phyloP scores from a whole-genome alignment of 2,888 invertebrate species.

The Deilephila elpenor region DNA sequence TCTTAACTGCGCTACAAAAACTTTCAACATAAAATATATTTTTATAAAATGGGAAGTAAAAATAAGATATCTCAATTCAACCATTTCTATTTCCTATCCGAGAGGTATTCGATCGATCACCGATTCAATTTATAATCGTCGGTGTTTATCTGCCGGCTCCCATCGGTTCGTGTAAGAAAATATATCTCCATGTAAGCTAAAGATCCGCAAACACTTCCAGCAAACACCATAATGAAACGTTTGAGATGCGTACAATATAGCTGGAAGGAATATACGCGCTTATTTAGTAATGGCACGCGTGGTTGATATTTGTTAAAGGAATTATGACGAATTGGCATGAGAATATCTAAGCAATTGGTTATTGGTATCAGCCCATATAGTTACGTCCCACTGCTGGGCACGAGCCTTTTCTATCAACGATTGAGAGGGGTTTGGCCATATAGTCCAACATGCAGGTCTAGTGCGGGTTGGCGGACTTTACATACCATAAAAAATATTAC shows the following conservation, averaged over 20 bases:
- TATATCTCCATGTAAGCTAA: slow-evolving; percentile 64
- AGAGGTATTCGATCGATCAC: slow-evolving; percentile 16
- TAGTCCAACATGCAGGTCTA: no score
- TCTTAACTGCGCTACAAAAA: no score
- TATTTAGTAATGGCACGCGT: neutral
- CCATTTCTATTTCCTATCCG: slow-evolving; percentile 6
- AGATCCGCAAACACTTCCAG: slow-evolving; percentile 73
- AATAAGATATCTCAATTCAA: neutral
- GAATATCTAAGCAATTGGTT: no score
- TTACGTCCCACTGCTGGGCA: no score
- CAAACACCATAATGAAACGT: slow-evolving; percentile 59
- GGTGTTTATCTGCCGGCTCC: slow-evolving; percentile 17
- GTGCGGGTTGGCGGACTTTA: no score
- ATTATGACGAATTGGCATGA: no score
- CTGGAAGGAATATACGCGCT: slow-evolving; percentile 41
- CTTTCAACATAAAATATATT: no score
- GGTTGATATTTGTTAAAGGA: neutral
- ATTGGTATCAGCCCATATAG: no score
- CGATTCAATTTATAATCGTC: slow-evolving; percentile 7
- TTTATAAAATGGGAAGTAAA: neutral
- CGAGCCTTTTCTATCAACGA: no score
- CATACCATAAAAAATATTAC: no score
- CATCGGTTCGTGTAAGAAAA: slow-evolving; percentile 48
- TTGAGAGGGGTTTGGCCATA: no score
- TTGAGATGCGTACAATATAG: slow-evolving; percentile 29